A percentile compares a stretch with the other conserved stretches of the same genome.
Evolutionary conservation across 2,888 invertebrate genomes (phyloP).

Genomic region (Pelosia muscerda): DNA sequence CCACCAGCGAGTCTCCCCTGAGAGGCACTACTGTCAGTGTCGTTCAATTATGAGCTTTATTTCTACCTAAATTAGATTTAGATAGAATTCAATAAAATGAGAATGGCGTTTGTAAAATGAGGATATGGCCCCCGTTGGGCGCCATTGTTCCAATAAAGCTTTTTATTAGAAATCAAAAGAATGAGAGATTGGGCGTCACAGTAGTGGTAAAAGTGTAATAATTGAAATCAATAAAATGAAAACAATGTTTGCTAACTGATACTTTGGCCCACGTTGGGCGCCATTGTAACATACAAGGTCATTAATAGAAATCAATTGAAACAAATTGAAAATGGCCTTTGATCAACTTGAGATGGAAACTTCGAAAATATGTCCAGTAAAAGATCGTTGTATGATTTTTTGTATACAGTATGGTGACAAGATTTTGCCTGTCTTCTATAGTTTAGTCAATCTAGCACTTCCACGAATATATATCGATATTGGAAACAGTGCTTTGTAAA

Average conservation of each 20-base stretch:
- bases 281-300: too few relatives aligned
- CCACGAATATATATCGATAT: background rate
- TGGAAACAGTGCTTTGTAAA: background rate
- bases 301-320: too few relatives aligned
- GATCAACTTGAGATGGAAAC: background rate
- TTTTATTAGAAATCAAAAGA: too few relatives aligned
- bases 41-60: constrained; percentile 22
- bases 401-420: background rate
- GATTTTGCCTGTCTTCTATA: background rate
- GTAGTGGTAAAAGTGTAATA: too few relatives aligned
- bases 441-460: background rate
- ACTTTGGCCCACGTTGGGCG: too few relatives aligned
- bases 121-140: too few relatives aligned
- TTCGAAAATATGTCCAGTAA: background rate
- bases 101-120: background rate
- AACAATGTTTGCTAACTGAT: background rate
- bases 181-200: too few relatives aligned
- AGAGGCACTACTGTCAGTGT: constrained; percentile 45
- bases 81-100: background rate
- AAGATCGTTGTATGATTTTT: background rate
- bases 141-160: too few relatives aligned
- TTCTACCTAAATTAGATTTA: too few relatives aligned
- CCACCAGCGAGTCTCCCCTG: constrained; percentile 28
- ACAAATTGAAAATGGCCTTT: too few relatives aligned
- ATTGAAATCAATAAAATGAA: background rate